phyloP scores from a whole-genome alignment of 2,113 vertebrate genomes.

The Hepsetus odoe region DNA sequence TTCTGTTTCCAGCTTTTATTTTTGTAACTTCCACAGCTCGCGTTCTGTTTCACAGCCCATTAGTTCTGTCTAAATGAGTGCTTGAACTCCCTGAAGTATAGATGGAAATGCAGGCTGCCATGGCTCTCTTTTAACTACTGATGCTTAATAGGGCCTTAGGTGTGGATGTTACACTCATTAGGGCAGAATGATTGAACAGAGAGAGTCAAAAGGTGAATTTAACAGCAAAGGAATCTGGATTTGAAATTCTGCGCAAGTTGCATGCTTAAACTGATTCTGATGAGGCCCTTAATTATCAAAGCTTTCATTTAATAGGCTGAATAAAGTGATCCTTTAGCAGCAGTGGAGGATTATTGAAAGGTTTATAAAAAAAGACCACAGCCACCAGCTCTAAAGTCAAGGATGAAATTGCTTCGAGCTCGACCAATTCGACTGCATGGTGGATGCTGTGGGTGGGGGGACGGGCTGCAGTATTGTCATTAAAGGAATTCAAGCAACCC shows the following conservation, averaged over 20 bases:
- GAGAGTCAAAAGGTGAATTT: not conserved
- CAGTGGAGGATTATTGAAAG: not conserved
- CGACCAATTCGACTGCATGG: not conserved
- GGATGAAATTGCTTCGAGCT: not conserved
- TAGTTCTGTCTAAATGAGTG: not conserved
- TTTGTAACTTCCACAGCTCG: not conserved
- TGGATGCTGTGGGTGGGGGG: not conserved
- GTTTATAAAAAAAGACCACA: not conserved
- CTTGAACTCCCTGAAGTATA: not conserved
- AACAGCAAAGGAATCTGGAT: not conserved
- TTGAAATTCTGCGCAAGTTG: not conserved
- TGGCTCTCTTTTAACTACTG: not conserved
- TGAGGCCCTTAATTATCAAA: not conserved
- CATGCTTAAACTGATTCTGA: not conserved
- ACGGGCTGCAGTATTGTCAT: not conserved
- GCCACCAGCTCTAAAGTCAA: not conserved
- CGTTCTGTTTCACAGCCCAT: not conserved
- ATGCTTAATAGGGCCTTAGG: not conserved
- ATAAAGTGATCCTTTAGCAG: not conserved
- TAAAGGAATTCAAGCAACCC: conserved; percentile 20
- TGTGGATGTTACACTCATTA: not conserved
- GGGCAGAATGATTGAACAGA: not conserved
- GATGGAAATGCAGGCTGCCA: not conserved
- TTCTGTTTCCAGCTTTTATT: too few relatives aligned
- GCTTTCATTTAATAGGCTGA: not conserved